phyloP scores from a whole-genome alignment of 2,797 vertebrate species.

The Manis crassicaudata region DNA sequence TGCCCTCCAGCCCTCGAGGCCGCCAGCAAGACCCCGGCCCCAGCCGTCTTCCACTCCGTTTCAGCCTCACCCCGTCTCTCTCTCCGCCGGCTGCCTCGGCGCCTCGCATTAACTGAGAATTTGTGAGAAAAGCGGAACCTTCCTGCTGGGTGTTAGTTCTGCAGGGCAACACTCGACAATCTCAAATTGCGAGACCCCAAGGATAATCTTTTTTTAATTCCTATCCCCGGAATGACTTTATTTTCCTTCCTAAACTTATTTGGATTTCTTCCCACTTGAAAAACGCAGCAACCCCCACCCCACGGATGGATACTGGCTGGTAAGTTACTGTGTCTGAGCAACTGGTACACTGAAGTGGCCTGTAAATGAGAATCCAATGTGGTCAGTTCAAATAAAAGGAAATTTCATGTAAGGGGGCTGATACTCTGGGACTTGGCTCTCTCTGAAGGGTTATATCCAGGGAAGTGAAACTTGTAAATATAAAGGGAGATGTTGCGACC shows the following conservation, averaged over 20 bases:
- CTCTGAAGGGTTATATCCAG: neutral
- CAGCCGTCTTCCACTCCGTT: slow-evolving; percentile 72
- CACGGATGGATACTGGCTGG: neutral
- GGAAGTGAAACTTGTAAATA: neutral
- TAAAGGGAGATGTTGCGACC: neutral
- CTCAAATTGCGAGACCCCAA: slow-evolving; percentile 49
- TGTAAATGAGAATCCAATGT: accelerated
- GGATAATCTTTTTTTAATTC: neutral
- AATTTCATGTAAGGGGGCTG: neutral
- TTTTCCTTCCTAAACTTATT: slow-evolving; percentile 1
- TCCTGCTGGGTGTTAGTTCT: slow-evolving; percentile 80
- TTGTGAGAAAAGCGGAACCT: slow-evolving; percentile 80
- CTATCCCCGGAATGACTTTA: neutral
- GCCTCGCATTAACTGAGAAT: slow-evolving; percentile 77
- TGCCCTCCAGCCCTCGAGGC: slow-evolving; percentile 72
- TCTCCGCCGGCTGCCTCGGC: slow-evolving; percentile 77
- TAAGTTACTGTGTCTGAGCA: neutral
- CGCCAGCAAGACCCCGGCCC: slow-evolving; percentile 78
- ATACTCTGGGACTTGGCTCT: neutral
- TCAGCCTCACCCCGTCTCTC: slow-evolving; percentile 75
- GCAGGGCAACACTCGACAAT: slow-evolving; percentile 77
- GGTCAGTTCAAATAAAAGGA: neutral
- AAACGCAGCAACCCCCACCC: neutral
- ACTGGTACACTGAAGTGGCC: neutral
- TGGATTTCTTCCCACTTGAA: neutral